Evolutionary conservation across 2,797 vertebrate species (phyloP).

Genomic region (Esox masquinongy): DNA sequence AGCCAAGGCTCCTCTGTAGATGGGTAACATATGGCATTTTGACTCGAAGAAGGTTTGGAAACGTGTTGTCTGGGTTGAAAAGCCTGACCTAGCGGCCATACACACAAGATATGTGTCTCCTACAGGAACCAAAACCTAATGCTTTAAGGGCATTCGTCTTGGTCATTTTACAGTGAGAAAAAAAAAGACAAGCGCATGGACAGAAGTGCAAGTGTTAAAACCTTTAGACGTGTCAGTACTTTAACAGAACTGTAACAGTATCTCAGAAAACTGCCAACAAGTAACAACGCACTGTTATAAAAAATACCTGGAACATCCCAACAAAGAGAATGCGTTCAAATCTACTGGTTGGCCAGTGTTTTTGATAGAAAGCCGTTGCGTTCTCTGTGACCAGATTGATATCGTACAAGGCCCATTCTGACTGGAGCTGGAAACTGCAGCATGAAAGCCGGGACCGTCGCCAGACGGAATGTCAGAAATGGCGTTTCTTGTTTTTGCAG

Average conservation of each 20-base stretch:
- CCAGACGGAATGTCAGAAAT: slow-evolving; percentile 50
- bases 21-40: slow-evolving; percentile 47
- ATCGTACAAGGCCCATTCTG: background rate
- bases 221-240: background rate
- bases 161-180: background rate
- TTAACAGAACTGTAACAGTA: background rate
- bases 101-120: background rate
- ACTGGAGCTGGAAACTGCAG: slow-evolving; percentile 19
- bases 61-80: background rate
- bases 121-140: background rate
- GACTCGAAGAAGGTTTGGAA: slow-evolving; percentile 18
- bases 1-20: slow-evolving; percentile 31
- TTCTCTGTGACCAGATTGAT: background rate
- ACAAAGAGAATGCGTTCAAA: background rate
- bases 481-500: slow-evolving; percentile 57
- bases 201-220: background rate
- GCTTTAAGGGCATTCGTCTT: background rate
- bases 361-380: background rate
- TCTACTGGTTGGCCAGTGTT: background rate
- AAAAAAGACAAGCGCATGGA: background rate
- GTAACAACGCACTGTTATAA: background rate
- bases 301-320: background rate
- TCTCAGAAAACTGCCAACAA: background rate
- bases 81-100: background rate
- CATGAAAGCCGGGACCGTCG: slow-evolving; percentile 23